A percentile compares a stretch with the other conserved stretches of the same genome.
These are phyloP conservation scores for Halichondria panicea DNA, from an alignment of 37 sponge, comb jelly and placozoan genomes.

Conservation along the genomic window DNA sequence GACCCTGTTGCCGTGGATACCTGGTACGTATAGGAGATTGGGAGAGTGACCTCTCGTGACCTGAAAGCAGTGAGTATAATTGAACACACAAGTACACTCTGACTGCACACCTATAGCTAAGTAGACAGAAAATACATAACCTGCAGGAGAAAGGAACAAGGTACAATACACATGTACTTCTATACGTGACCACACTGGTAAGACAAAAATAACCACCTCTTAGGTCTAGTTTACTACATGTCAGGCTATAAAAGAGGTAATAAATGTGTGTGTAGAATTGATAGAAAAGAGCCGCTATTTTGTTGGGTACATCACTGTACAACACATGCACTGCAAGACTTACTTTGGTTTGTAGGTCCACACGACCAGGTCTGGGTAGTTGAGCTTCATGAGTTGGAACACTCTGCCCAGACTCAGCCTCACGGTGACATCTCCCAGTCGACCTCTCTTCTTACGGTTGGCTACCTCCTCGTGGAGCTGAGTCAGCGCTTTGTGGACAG, in stretches of 20 bases:
- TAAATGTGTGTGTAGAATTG: background rate
- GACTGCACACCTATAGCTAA: too few species aligned
- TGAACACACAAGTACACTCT: too few species aligned
- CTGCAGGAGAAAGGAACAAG: too few species aligned
- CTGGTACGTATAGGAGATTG: conserved; percentile 24
- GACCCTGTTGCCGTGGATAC: background rate
- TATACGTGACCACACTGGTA: too few species aligned
- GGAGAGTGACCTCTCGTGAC: background rate
- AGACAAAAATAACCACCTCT: too few species aligned
- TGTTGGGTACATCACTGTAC: too few species aligned
- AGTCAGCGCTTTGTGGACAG: conserved; percentile 33
- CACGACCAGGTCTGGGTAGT: conserved; percentile 45
- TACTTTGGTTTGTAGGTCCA: conserved; percentile 47
- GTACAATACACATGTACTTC: too few species aligned
- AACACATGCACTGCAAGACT: too few species aligned
- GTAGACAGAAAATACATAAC: too few species aligned
- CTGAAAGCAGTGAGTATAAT: background rate
- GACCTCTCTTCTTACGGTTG: background rate
- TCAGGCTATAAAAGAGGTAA: too few species aligned
- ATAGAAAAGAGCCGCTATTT: too few species aligned
- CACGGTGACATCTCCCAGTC: conserved; percentile 7
- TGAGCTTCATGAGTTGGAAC: conserved; percentile 38
- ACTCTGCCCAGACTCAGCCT: conserved; percentile 64
- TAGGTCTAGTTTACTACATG: too few species aligned
- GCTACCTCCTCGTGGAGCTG: conserved; percentile 2